These are phyloP conservation scores for Corynorhinus townsendii DNA, from an alignment of 2,113 vertebrate genomes.

Conservation along the genomic window DNA sequence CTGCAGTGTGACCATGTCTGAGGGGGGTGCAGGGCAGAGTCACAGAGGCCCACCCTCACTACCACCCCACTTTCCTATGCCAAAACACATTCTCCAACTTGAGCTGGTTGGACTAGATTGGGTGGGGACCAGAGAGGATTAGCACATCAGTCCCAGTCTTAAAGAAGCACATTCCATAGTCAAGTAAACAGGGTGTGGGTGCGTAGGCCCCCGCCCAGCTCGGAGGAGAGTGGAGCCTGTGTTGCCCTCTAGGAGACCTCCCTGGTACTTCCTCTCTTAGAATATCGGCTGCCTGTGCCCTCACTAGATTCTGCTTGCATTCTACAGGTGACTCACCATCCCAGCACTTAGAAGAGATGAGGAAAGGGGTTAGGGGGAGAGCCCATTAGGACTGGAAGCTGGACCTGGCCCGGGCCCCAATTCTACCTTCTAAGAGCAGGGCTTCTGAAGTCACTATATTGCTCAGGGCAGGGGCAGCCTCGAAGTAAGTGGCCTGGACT, in stretches of 20 bases:
- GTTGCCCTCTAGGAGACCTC: not conserved
- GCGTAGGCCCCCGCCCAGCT: not conserved
- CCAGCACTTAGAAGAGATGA: not conserved
- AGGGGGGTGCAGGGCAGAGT: not conserved
- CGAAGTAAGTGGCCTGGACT: not conserved
- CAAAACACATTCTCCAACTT: constrained; percentile 40
- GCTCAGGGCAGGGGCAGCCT: not conserved
- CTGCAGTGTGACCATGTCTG: not conserved
- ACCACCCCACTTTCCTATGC: not conserved
- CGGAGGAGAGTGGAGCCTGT: not conserved
- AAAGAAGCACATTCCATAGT: constrained; percentile 49
- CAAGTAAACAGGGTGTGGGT: constrained; percentile 35
- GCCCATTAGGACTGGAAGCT: not conserved
- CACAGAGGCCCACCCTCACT: not conserved
- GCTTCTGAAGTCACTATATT: not conserved
- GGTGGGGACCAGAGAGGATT: constrained; percentile 45
- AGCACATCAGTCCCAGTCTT: constrained; percentile 13
- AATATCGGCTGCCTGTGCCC: not conserved
- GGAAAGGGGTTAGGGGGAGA: not conserved
- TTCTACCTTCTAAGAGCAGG: not conserved
- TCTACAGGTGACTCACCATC: not conserved
- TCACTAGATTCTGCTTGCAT: not conserved
- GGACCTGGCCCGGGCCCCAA: not conserved
- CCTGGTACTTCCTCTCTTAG: not conserved
- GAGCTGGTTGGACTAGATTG: constrained; percentile 54